A percentile compares a stretch with the other conserved stretches of the same genome.
Evolutionary conservation across 2,113 vertebrate species (phyloP).

Genomic region (Argyrosomus japonicus): DNA sequence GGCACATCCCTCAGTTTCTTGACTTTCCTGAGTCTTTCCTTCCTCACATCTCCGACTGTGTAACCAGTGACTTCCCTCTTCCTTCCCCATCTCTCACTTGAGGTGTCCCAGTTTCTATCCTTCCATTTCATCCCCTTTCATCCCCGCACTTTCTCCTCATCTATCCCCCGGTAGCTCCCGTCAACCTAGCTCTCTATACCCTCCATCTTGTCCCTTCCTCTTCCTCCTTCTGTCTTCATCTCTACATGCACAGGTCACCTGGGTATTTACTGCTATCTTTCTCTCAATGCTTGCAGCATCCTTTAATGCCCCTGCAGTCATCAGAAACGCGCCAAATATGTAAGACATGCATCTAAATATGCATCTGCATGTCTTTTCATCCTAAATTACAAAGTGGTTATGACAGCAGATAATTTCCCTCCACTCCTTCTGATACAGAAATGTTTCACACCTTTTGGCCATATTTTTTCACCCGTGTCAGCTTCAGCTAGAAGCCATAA

Average conservation of each 20-base stretch:
- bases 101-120: constrained; percentile 50
- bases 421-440: background rate
- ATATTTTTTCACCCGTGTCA: background rate
- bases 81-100: constrained; percentile 15
- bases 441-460: background rate
- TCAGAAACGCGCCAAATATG: background rate
- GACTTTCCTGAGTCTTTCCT: constrained; percentile 19
- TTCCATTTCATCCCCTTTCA: constrained; percentile 13
- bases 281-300: background rate
- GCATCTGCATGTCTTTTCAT: background rate
- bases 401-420: background rate
- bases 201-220: constrained; percentile 9
- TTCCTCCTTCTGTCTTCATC: background rate
- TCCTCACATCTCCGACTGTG: background rate
- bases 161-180: constrained; percentile 63
- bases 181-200: constrained; percentile 63
- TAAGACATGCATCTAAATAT: background rate
- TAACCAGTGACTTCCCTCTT: constrained; percentile 1
- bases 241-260: constrained; percentile 6
- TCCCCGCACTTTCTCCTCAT: background rate
- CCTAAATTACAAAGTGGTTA: background rate
- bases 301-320: background rate
- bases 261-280: background rate
- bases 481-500: background rate
- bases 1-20: background rate